Conservation (phyloP, 2,888 invertebrate species). For the Drosophila aldrichi region DNA sequence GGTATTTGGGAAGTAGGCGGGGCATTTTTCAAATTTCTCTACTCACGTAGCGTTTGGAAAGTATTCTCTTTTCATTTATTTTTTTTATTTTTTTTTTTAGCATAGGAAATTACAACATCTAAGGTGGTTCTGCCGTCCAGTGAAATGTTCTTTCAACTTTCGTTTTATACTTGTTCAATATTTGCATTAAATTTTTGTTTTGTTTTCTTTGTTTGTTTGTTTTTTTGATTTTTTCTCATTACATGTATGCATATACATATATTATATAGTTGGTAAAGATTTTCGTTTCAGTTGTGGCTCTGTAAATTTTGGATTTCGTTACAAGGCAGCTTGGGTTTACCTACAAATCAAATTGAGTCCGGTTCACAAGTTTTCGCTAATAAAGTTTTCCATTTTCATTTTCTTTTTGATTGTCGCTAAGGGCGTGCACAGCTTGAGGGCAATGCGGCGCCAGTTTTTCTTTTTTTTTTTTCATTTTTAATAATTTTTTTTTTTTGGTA, state of each 20-base stretch:
- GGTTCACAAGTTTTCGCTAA: slow-evolving; percentile 21
- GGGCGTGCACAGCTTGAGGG: slow-evolving; percentile 32
- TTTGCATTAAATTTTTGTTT: slow-evolving; percentile 36
- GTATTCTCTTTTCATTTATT: slow-evolving; percentile 7
- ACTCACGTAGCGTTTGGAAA: slow-evolving; percentile 39
- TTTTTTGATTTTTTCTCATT: slow-evolving; percentile 55
- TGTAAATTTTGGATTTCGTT: slow-evolving; percentile 72
- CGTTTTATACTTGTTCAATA: slow-evolving; percentile 12
- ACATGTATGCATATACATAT: slow-evolving; percentile 48
- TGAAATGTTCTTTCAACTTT: slow-evolving; percentile 77
- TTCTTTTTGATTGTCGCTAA: slow-evolving; percentile 62
- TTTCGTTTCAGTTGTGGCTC: slow-evolving; percentile 31
- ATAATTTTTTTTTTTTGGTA: slow-evolving; percentile 35
- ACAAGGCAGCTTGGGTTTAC: slow-evolving; percentile 74
- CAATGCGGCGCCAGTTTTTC: slow-evolving; percentile 37
- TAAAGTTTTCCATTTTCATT: slow-evolving; percentile 14
- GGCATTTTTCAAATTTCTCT: slow-evolving; percentile 35
- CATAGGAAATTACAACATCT: slow-evolving; percentile 83
- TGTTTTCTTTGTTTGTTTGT: slow-evolving; percentile 19
- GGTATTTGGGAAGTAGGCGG: slow-evolving; percentile 3
- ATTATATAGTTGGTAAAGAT: slow-evolving; percentile 33
- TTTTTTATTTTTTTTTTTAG: slow-evolving; percentile 11
- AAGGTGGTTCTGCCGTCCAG: slow-evolving; percentile 85
- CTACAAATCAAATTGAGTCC: slow-evolving; percentile 39
- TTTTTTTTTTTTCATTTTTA: slow-evolving; percentile 32